Percentiles rank a stretch among this genome's conserved stretches.
These are phyloP conservation scores for Drosophila yooni DNA, from an alignment of 2,888 invertebrate genomes.

Conservation along the genomic window DNA sequence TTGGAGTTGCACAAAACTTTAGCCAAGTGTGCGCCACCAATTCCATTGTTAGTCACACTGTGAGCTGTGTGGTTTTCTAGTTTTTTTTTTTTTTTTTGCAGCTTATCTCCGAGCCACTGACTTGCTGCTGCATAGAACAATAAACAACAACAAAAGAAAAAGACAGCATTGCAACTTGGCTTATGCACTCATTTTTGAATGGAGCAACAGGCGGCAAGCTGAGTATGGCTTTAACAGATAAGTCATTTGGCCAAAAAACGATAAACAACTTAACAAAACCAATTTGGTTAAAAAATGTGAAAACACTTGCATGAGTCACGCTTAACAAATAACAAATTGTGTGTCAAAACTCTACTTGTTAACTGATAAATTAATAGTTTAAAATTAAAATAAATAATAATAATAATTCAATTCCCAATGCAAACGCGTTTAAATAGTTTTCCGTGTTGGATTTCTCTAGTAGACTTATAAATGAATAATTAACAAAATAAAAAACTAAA, in stretches of 20 bases:
- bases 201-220: conserved; percentile 33
- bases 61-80: conserved; percentile 37
- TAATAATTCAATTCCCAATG: background rate
- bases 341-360: background rate
- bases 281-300: conserved; percentile 4
- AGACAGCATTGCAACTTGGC: conserved; percentile 23
- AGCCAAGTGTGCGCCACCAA: conserved; percentile 58
- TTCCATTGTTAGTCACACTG: conserved; percentile 53
- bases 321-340: background rate
- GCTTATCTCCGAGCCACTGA: conserved; percentile 44
- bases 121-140: conserved; percentile 35
- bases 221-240: conserved; percentile 33
- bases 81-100: conserved; percentile 2
- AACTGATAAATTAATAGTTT: background rate
- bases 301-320: conserved; percentile 30
- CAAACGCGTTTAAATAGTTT: background rate
- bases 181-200: conserved; percentile 40
- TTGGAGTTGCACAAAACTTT: conserved; percentile 65
- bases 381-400: background rate
- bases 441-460: background rate
- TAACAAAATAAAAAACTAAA: background rate
- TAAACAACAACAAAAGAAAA: conserved; percentile 15
- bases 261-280: conserved; percentile 5
- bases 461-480: background rate
- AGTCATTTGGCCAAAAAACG: conserved; percentile 26